Evolutionary conservation across 2,113 vertebrate species (phyloP), one percentile per base, ranked within the genome.

Genomic region (Miniopterus natalensis): DNA sequence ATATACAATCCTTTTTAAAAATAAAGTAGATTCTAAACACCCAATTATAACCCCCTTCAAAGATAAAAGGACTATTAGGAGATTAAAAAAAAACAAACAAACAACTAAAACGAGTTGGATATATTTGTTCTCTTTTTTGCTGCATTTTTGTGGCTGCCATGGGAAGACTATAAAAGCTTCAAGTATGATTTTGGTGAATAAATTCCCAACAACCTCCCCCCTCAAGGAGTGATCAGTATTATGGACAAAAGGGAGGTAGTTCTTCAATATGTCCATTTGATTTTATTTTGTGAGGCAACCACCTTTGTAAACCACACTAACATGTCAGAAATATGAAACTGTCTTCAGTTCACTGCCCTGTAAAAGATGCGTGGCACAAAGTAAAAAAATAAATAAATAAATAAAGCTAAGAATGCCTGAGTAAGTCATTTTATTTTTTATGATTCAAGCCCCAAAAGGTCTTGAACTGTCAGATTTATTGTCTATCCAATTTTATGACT

Each of bases 391-490:
- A 95, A 95, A 95, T 94, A 78, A 95, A 93, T 92, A 97, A 97
- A 90, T 81, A 96, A 98, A 98, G 79, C 96, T 80, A 96, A 96
- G 96, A 98, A 98, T 92, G 97, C 96, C 97, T 97, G 95, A 17
- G 80, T 98, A 98, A 98, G 98, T 98, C 98, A 98, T 98, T 98
- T 98, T 98, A 96, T 53, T 96, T 98, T 98, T 98, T 98, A 97
- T 96, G 79, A 98, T 98, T 98, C 96, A 95, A 97, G 97, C 96
- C 97, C 97, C 96, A 95, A 98, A 98, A 98, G 98, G 98, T 98
- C 98, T 98, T 98, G 98, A 98, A 98, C 98, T 98, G 97, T 98
- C 98, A 98, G 98, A 98, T 98, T 98, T 98, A 99, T 98, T 96
- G 97, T 98, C 98, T 97, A 96, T 98, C 97, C 96, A 93, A 96